Percentiles rank a stretch among this genome's conserved stretches.
phyloP scores from a whole-genome alignment of 2,113 vertebrate genomes.

The Cacatua alba region DNA sequence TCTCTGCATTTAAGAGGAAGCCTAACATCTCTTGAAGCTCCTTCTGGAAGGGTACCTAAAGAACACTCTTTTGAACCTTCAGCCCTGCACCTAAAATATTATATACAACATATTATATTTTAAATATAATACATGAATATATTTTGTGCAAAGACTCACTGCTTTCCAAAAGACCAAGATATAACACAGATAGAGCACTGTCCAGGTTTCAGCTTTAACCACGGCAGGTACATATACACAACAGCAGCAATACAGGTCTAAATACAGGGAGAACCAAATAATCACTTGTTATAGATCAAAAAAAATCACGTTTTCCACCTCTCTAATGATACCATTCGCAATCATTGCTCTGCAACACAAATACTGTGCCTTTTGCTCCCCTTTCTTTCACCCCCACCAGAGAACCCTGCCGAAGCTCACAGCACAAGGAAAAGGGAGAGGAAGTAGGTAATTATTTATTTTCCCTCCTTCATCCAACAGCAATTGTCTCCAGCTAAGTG shows the following conservation, averaged over 20 bases:
- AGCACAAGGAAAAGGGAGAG: not conserved
- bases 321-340: not conserved
- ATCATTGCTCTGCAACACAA: not conserved
- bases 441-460: not conserved
- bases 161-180: not conserved
- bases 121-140: not conserved
- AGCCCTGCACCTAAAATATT: not conserved
- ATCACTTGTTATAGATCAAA: not conserved
- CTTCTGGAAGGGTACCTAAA: not conserved
- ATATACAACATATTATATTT: not conserved
- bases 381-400: not conserved
- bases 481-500: not conserved
- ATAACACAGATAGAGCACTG: not conserved
- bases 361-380: not conserved
- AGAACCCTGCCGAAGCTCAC: not conserved
- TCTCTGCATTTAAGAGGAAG: not conserved
- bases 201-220: not conserved
- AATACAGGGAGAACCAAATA: not conserved
- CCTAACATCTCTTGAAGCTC: not conserved
- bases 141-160: not conserved
- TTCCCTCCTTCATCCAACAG: not conserved
- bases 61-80: not conserved
- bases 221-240: not conserved
- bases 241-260: not conserved
- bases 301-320: not conserved